A percentile compares a stretch with the other conserved stretches of the same genome.
Conservation (phyloP, 2,888 invertebrate genomes). For the Napeogenes sylphis region DNA sequence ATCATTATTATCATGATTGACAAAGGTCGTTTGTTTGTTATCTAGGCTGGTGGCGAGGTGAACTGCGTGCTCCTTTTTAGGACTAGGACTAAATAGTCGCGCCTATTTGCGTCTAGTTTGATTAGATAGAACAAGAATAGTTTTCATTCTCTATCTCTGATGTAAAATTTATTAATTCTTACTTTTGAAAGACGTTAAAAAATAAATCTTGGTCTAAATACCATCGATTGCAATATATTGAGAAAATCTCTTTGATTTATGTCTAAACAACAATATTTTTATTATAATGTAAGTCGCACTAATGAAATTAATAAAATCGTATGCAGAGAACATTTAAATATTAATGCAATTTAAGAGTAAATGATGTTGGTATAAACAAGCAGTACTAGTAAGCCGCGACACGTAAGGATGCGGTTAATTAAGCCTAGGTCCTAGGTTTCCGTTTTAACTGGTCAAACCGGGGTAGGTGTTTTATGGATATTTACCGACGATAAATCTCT, state of each 20-base stretch:
- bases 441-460: conserved; percentile 64
- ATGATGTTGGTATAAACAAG: conserved; percentile 35
- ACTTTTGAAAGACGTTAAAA: not conserved
- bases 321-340: not conserved
- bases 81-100: conserved; percentile 9
- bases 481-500: conserved; percentile 28
- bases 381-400: conserved; percentile 41
- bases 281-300: not conserved
- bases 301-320: not conserved
- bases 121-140: not conserved
- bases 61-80: conserved; percentile 26
- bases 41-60: conserved; percentile 31
- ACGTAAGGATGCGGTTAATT: conserved; percentile 67
- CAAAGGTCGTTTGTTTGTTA: conserved; percentile 54
- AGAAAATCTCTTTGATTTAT: not conserved
- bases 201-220: not conserved
- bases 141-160: not conserved
- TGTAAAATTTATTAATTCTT: too few species aligned
- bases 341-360: conserved; percentile 17
- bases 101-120: not conserved
- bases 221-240: not conserved
- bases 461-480: conserved; percentile 30
- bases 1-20: conserved; percentile 49
- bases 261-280: not conserved
- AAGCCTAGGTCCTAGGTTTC: conserved; percentile 67